A percentile compares a stretch with the other conserved stretches of the same genome.
These are phyloP conservation scores for Aurelia sp. DNA, from an alignment of 30 jellyfish, hydroid and myxozoan genomes.

Conservation along the genomic window DNA sequence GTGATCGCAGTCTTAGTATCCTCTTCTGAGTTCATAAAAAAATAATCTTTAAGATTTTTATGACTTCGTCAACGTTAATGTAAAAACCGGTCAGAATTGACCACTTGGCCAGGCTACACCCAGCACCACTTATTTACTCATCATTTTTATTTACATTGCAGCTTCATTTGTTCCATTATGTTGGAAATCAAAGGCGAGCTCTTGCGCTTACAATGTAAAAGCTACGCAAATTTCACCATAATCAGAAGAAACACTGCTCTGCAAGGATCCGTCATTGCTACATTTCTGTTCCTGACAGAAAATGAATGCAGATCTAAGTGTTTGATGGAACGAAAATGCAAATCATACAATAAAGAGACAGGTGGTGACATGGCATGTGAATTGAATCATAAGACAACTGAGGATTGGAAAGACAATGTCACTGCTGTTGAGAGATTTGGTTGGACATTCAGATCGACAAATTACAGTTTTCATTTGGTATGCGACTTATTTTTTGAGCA, in stretches of 20 bases:
- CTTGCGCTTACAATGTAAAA: not conserved
- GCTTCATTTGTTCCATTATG: not conserved
- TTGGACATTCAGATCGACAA: constrained; percentile 1
- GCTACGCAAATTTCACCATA: not conserved
- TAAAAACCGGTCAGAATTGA: no score
- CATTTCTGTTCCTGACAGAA: not conserved
- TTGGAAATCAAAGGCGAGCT: not conserved
- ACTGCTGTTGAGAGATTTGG: not conserved
- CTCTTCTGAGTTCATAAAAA: no score
- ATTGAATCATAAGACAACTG: not conserved
- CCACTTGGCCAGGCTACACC: no score
- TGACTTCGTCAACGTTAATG: no score
- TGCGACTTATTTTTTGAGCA: not conserved
- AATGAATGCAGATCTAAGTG: not conserved
- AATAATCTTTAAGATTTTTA: no score
- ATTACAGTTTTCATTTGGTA: not conserved
- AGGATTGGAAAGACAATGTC: not conserved
- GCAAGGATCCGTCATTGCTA: constrained; percentile 22
- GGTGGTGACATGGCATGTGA: not conserved
- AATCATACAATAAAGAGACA: not conserved
- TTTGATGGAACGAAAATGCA: not conserved
- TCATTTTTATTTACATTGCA: no score
- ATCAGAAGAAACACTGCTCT: not conserved
- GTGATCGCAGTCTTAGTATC: no score
- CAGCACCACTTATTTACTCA: no score